Evolutionary conservation across 1,140 invertebrate species (phyloP), one percentile per base, ranked within the genome.

Genomic region (Neodiprion virginianus): DNA sequence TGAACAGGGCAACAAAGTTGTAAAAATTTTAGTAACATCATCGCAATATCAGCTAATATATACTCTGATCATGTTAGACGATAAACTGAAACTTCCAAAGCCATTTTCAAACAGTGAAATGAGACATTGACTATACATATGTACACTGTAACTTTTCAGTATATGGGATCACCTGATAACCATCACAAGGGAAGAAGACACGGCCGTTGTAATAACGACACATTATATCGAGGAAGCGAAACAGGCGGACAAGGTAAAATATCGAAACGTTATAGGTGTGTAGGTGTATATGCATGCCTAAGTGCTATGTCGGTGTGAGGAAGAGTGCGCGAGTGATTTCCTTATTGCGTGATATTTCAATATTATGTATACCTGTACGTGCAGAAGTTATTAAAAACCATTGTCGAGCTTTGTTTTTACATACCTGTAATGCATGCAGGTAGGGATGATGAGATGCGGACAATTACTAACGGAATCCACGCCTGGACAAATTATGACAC

Each of bases 211-310:
- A 65, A 97, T 98, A 67, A 98, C 97, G 0, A 98, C 97, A 11
- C 97, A 98, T 89, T 98, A 98, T 81, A 97, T 98, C 67, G 96
- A 98, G 83, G 97, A 98, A 88, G 93, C 96, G 1, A 92, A 93
- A 81, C 93, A 96, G 83, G 95, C 96, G 12, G 89, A 96, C 85
- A 93, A 90, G 89, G 96, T 97, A 89, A 88, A 71, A 49, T 21
- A 21, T 14, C 23, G 12, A 28, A 28, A 69, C 2, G 5, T 40
- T 40, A 40, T 40, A 40, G 2, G 28, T 40, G 28, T 40, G 5
- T 2, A 40, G 28, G 28, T 40, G 28, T 40, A 40, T 5, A 17
- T 2, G 4, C 14, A 69, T 69, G 8, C 61, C 2, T 65, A 1
- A 65, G 61, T 3, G 17, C 17, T 65, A 7, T 65, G 4, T 65